A percentile compares a stretch with the other conserved stretches of the same genome.
phyloP scores from a whole-genome alignment of 2,797 vertebrate genomes.

The Ataeniobius toweri region DNA sequence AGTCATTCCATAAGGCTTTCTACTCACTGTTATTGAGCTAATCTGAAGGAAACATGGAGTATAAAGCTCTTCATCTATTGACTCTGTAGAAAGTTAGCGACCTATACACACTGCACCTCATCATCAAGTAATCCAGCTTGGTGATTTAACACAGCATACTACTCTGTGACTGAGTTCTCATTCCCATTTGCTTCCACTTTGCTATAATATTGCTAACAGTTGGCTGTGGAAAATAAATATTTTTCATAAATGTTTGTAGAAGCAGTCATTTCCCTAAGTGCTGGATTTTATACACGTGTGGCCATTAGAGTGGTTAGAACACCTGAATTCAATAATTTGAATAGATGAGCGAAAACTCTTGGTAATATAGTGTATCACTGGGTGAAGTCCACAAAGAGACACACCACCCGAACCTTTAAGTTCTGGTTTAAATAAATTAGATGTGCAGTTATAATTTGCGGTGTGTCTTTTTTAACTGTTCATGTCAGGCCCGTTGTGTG shows the following conservation, averaged over 20 bases:
- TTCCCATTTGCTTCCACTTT: background rate
- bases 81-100: no score
- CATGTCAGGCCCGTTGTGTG: slow-evolving; percentile 25
- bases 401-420: slow-evolving; percentile 24
- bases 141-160: background rate
- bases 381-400: slow-evolving; percentile 33
- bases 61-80: no score
- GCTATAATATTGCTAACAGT: background rate
- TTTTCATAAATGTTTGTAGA: background rate
- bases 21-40: no score
- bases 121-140: no score
- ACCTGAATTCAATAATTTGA: background rate
- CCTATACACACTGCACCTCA: no score
- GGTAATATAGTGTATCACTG: background rate
- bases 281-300: background rate
- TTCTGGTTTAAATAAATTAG: slow-evolving; percentile 52
- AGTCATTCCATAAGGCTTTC: no score
- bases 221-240: background rate
- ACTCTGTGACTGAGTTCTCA: background rate
- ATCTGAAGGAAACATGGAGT: no score
- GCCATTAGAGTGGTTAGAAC: background rate
- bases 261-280: background rate
- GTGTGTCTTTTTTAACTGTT: slow-evolving; percentile 50
- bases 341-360: background rate
- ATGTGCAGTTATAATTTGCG: slow-evolving; percentile 36